Base-by-base conservation (phyloP, 2,113 vertebrate genomes). In the Cromileptes altivelis region DNA sequence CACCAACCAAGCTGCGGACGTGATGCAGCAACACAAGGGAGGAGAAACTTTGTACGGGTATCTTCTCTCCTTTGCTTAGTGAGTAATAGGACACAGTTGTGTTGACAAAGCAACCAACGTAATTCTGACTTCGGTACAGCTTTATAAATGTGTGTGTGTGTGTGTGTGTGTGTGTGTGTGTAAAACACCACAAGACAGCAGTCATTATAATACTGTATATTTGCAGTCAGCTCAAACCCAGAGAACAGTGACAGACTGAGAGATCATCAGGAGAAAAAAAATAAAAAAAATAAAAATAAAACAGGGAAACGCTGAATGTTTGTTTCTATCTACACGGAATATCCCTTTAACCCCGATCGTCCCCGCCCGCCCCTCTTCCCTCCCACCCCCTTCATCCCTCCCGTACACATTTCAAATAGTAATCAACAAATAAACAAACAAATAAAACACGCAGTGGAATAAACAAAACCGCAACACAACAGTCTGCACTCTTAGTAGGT, bases 171-270 rank as follows among this genome's bases (percentile, higher is more conserved):
- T 56, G 76, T 65, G 69, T 57, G 11, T 9, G 71, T 19, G 76
- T 57, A 21, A 76, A 64, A 71, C 57, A 92, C 30, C 52, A 87
- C 7, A 15, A 76, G 45, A 86, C 84, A 70, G 58, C 14, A 0
- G 58, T 91, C 73, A 68, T 91, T 91, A 92, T 93, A 92, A 93
- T 93, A 91, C 91, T 93, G 92, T 94, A 92, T 94, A 93, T 93
- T 94, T 94, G 91, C 91, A 93, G 82, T 93, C 88, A 90, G 88
- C 84, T 94, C 91, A 94, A 93, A 93, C 89, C 76, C 91, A 91
- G 85, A 92, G 85, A 91, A 93, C 93, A 94, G 92, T 92, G 93
- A 93, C 89, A 93, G 90, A 93, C 90, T 58, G 65, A 91, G 68
- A 84, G 87, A 92, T 91, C 87, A 85, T 87, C 86, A 88, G 86